Evolutionary conservation across 2,888 invertebrate species (phyloP).

Genomic region (Mechanitis messenoides): DNA sequence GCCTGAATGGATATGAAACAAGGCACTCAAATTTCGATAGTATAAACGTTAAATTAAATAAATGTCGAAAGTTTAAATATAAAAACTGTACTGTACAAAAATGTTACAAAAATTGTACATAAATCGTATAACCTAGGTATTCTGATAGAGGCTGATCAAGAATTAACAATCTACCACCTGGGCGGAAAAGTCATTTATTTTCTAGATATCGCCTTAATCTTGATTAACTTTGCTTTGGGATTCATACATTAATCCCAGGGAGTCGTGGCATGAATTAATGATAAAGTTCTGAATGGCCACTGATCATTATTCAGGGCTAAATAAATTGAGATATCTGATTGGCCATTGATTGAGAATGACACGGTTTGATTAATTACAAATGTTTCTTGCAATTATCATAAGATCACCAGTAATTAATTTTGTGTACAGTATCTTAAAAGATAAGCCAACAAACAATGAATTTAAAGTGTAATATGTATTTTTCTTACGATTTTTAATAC

Average conservation of each 20-base stretch:
- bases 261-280: slow-evolving; percentile 16
- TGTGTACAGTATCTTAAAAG: not conserved
- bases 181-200: slow-evolving; percentile 3
- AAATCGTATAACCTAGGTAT: not conserved
- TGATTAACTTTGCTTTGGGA: slow-evolving; percentile 6
- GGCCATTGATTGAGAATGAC: slow-evolving; percentile 37
- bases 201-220: not conserved
- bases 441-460: no score
- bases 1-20: no score
- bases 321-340: slow-evolving; percentile 29
- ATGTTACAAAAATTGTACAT: no score
- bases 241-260: slow-evolving; percentile 7
- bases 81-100: no score
- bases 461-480: no score
- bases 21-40: no score
- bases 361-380: slow-evolving; percentile 41
- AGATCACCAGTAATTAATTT: slow-evolving; percentile 26
- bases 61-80: no score
- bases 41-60: no score
- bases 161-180: not conserved
- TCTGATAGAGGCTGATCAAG: not conserved
- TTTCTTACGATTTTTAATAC: no score
- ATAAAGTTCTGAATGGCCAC: slow-evolving; percentile 13
- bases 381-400: slow-evolving; percentile 35
- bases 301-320: slow-evolving; percentile 22